Conservation (phyloP, 1,140 invertebrate genomes). For the Drosophila lini region DNA sequence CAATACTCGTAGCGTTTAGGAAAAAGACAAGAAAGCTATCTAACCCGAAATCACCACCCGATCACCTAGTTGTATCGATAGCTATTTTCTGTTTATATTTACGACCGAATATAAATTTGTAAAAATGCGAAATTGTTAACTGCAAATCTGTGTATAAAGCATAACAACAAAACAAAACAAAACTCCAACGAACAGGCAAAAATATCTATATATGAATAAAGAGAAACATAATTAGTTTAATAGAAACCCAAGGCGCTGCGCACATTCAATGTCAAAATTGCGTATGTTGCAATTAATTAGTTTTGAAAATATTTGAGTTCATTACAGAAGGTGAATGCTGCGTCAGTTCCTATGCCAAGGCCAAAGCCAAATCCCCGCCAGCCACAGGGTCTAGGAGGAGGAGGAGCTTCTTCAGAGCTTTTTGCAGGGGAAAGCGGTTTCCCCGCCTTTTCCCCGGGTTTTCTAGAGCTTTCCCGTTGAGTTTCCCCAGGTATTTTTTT, state of each 20-base stretch:
- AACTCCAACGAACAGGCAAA: slow-evolving; percentile 55
- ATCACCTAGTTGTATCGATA: slow-evolving; percentile 23
- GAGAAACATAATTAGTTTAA: slow-evolving; percentile 72
- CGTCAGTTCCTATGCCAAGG: slow-evolving; percentile 63
- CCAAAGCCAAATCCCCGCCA: slow-evolving; percentile 17
- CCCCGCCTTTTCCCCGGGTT: slow-evolving; percentile 27
- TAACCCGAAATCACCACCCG: slow-evolving; percentile 20
- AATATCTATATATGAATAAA: slow-evolving; percentile 65
- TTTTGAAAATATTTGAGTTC: slow-evolving; percentile 65
- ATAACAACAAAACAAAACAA: slow-evolving; percentile 24
- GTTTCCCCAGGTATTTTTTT: slow-evolving; percentile 43
- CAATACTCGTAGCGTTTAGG: slow-evolving; percentile 73
- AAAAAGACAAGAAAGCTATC: slow-evolving; percentile 39
- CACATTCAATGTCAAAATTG: slow-evolving; percentile 18
- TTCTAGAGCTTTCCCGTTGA: slow-evolving; percentile 23
- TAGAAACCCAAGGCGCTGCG: slow-evolving; percentile 31
- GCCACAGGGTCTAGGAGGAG: not conserved
- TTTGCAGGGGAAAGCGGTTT: slow-evolving; percentile 14
- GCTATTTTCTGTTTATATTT: slow-evolving; percentile 62
- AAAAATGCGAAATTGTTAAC: slow-evolving; percentile 49
- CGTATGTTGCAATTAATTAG: slow-evolving; percentile 61
- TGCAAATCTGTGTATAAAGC: slow-evolving; percentile 49
- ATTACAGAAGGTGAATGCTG: slow-evolving; percentile 54
- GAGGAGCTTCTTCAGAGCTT: slow-evolving; percentile 46
- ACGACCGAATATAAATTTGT: slow-evolving; percentile 60